phyloP scores from a whole-genome alignment of 1,140 invertebrate genomes.

The Neodiprion lecontei region DNA sequence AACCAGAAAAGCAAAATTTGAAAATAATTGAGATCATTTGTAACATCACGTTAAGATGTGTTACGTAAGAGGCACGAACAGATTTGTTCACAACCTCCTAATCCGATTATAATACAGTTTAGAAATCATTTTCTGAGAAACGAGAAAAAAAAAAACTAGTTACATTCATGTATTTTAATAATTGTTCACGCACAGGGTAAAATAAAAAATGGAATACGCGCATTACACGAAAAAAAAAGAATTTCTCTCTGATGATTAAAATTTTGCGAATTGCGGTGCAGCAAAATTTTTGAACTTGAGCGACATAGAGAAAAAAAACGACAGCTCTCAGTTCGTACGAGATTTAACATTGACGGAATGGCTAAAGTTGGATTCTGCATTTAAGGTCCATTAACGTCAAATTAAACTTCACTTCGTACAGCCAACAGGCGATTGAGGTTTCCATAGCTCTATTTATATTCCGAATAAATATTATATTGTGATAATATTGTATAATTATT shows the following conservation, averaged over 20 bases:
- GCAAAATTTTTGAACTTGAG: background rate
- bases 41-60: no score
- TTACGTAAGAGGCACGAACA: no score
- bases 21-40: no score
- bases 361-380: no score
- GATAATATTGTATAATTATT: conserved; percentile 48
- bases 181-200: background rate
- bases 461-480: conserved; percentile 52
- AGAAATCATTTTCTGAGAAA: no score
- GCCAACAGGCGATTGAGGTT: conserved; percentile 12
- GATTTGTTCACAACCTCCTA: no score
- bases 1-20: no score
- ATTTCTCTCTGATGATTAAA: background rate
- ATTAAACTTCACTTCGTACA: background rate
- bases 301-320: background rate
- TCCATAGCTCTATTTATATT: conserved; percentile 44
- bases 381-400: background rate
- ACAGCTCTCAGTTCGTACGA: no score
- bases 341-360: no score
- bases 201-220: background rate
- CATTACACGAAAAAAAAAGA: background rate
- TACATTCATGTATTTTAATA: background rate
- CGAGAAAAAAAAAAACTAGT: background rate
- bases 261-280: background rate
- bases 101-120: no score